phyloP scores from a whole-genome alignment of 2,797 vertebrate species.

The Harpagifer antarcticus region DNA sequence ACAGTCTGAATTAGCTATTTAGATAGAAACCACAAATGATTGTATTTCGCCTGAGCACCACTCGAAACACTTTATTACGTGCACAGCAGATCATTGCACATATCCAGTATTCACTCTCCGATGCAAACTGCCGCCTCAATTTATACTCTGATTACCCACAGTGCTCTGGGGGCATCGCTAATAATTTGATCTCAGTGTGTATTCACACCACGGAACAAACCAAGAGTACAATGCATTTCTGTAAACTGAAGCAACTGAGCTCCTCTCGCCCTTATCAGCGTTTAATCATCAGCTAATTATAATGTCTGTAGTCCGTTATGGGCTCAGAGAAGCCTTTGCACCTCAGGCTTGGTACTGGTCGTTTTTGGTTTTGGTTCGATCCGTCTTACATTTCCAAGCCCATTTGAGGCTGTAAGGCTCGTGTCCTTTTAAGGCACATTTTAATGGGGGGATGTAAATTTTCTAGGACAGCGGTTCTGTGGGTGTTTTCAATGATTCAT shows the following conservation, averaged over 20 bases:
- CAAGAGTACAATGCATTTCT: slow-evolving; percentile 28
- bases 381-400: slow-evolving; percentile 53
- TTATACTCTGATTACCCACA: slow-evolving; percentile 40
- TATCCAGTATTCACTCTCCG: slow-evolving; percentile 51
- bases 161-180: slow-evolving; percentile 11
- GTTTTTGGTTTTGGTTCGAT: slow-evolving; percentile 45
- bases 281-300: slow-evolving; percentile 56
- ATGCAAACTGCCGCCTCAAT: slow-evolving; percentile 37
- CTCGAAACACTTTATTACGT: slow-evolving; percentile 50
- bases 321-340: slow-evolving; percentile 16
- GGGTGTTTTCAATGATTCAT: slow-evolving; percentile 76
- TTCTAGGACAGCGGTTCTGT: slow-evolving; percentile 68
- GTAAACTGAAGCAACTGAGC: slow-evolving; percentile 32
- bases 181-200: slow-evolving; percentile 32
- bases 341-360: slow-evolving; percentile 31
- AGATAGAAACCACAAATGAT: slow-evolving; percentile 40
- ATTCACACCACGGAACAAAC: slow-evolving; percentile 21
- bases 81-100: slow-evolving; percentile 45
- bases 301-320: slow-evolving; percentile 28
- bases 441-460: slow-evolving; percentile 78
- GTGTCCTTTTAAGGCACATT: slow-evolving; percentile 64
- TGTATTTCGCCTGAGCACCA: slow-evolving; percentile 49
- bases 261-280: slow-evolving; percentile 10
- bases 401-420: slow-evolving; percentile 44
- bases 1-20: slow-evolving; percentile 39